phyloP scores from a whole-genome alignment of 2,113 vertebrate genomes.

The Polypterus bichir region DNA sequence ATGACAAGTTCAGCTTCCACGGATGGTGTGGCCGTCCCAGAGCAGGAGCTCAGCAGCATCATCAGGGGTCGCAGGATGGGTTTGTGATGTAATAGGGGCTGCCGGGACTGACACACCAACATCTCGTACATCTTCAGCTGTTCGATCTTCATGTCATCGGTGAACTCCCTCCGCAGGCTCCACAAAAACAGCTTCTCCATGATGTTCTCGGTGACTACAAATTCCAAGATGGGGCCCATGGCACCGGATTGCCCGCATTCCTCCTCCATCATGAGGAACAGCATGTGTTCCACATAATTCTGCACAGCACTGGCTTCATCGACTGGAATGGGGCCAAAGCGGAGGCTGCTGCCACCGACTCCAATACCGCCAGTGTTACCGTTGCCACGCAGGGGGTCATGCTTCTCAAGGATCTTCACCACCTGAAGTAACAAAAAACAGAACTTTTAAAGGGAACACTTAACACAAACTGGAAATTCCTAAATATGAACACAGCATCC shows the following conservation, averaged over 20 bases:
- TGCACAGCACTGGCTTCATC: slow-evolving; percentile 91
- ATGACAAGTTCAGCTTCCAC: slow-evolving; percentile 82
- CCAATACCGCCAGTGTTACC: slow-evolving; percentile 21
- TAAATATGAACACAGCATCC: slow-evolving; percentile 17
- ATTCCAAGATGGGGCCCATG: slow-evolving; percentile 97
- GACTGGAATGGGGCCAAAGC: slow-evolving; percentile 60
- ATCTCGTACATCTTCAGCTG: slow-evolving; percentile 95
- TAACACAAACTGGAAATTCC: neutral
- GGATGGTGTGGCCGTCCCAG: slow-evolving; percentile 47
- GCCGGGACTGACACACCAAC: slow-evolving; percentile 76
- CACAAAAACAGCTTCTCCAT: slow-evolving; percentile 97
- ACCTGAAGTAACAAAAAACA: slow-evolving; percentile 49
- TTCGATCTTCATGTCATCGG: slow-evolving; percentile 87
- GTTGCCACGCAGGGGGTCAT: slow-evolving; percentile 68
- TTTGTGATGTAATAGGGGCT: slow-evolving; percentile 90
- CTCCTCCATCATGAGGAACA: slow-evolving; percentile 85
- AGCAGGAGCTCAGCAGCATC: slow-evolving; percentile 91
- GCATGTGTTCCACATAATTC: slow-evolving; percentile 97
- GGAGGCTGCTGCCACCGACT: slow-evolving; percentile 20
- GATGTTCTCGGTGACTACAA: slow-evolving; percentile 91
- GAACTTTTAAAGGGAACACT: neutral
- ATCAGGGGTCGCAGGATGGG: slow-evolving; percentile 85
- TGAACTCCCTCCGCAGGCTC: slow-evolving; percentile 86
- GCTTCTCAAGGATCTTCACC: slow-evolving; percentile 88
- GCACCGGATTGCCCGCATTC: slow-evolving; percentile 65